phyloP scores from a whole-genome alignment of 2,113 vertebrate species.

The Daboia siamensis region DNA sequence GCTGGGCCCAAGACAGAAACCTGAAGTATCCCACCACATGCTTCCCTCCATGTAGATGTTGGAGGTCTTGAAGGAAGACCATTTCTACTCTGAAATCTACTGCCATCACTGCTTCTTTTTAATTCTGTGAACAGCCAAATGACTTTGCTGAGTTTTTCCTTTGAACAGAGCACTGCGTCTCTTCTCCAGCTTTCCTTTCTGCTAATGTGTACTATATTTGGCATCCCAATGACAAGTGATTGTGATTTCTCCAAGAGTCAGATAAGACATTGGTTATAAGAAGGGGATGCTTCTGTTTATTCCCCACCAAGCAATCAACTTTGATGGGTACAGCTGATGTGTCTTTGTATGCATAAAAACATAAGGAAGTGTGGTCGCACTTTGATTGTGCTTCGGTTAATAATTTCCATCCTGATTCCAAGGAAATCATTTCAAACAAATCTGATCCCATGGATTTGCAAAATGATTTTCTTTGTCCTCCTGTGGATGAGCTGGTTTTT shows the following conservation, averaged over 20 bases:
- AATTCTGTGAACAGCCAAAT: neutral
- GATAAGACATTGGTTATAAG: neutral
- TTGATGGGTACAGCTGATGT: neutral
- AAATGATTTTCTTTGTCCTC: neutral
- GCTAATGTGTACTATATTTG: neutral
- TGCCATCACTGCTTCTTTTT: neutral
- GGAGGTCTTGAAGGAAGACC: neutral
- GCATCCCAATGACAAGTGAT: conserved; percentile 9
- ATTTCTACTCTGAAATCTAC: neutral
- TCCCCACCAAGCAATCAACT: neutral
- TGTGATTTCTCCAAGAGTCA: conserved; percentile 6
- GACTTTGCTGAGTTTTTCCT: neutral
- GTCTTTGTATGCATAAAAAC: neutral
- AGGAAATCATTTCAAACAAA: neutral
- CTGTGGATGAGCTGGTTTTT: neutral
- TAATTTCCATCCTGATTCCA: neutral
- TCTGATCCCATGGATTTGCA: neutral
- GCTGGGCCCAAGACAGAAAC: neutral
- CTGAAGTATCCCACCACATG: neutral
- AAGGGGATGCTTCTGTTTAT: conserved; percentile 10
- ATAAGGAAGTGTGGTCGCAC: neutral
- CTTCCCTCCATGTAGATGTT: neutral
- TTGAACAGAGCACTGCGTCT: neutral
- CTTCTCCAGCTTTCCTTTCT: neutral
- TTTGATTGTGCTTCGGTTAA: conserved; percentile 15